Conservation (phyloP, 2,113 vertebrate genomes). For the Rattus norvegicus region GRCr8 NC_086031.1:72094001-72094500, state of each 20-base stretch:
- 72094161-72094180: conserved; percentile 51
- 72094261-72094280: conserved; percentile 11
- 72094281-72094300: conserved; percentile 64
- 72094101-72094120: background rate
- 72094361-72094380: conserved; percentile 80
- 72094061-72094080: conserved; percentile 33
- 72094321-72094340: conserved; percentile 80
- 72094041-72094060: conserved; percentile 45
- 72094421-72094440: conserved; percentile 71
- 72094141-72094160: conserved; percentile 35
- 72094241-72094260: conserved; percentile 25
- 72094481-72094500: conserved; percentile 79
- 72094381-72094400: conserved; percentile 76
- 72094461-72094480: conserved; percentile 74
- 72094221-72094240: conserved; percentile 32
- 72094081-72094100: conserved; percentile 48
- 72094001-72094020: conserved; percentile 49
- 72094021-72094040: conserved; percentile 39
- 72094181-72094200: conserved; percentile 38
- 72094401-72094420: conserved; percentile 73
- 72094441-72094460: conserved; percentile 64
- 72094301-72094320: conserved; percentile 79
- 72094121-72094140: conserved; percentile 33
- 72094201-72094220: conserved; percentile 21
- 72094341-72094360: conserved; percentile 76